These are phyloP conservation scores for Lagocephalus sceleratus DNA, from an alignment of 2,797 vertebrate species.

Conservation along the genomic window DNA sequence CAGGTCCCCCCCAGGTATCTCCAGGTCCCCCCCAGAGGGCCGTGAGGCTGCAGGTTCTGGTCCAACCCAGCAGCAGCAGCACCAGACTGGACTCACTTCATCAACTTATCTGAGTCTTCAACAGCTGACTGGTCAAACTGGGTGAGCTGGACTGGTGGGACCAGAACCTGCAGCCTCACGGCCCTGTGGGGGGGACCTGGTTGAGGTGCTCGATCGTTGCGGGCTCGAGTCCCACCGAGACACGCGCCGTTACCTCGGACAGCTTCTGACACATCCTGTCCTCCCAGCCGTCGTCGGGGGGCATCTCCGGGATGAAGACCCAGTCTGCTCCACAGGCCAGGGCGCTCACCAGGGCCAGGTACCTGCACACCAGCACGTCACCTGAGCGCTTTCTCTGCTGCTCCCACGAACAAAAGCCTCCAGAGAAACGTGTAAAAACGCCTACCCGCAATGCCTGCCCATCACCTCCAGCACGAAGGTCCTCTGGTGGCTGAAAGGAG, in stretches of 20 bases:
- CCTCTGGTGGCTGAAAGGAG: constrained; percentile 88
- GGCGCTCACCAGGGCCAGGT: constrained; percentile 92
- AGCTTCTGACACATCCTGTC: constrained; percentile 90
- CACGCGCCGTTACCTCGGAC: constrained; percentile 83
- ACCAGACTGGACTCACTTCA: no score
- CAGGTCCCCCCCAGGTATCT: no score
- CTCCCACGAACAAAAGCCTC: not conserved
- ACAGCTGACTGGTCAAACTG: no score
- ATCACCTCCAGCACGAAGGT: constrained; percentile 97
- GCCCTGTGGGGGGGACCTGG: no score
- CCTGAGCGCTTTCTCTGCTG: not conserved
- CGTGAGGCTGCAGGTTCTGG: no score
- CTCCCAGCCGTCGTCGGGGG: constrained; percentile 94
- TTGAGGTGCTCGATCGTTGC: constrained; percentile 63
- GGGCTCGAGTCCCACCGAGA: constrained; percentile 68
- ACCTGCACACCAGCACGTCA: constrained; percentile 39
- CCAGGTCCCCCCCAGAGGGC: no score
- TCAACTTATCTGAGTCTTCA: no score
- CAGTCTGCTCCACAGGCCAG: constrained; percentile 96
- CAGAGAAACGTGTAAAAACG: no score
- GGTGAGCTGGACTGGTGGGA: no score
- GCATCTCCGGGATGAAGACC: constrained; percentile 95
- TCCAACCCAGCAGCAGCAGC: no score
- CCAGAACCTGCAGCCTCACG: no score
- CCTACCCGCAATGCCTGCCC: constrained; percentile 97